Conservation (phyloP, 2,113 vertebrate species). For the Oreocharis arfaki region DNA sequence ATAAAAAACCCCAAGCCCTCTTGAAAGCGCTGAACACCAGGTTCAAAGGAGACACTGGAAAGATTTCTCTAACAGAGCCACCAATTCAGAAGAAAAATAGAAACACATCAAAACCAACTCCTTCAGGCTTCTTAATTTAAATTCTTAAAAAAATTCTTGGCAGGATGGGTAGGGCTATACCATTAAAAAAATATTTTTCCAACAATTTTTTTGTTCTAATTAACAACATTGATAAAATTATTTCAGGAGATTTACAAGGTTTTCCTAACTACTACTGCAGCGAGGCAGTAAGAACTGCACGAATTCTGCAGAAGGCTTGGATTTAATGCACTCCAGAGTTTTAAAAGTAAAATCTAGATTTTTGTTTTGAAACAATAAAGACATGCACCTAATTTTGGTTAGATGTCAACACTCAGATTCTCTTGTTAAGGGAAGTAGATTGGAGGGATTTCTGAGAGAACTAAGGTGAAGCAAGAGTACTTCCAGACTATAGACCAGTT, state of each 20-base stretch:
- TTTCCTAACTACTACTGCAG: not conserved
- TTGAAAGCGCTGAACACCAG: not conserved
- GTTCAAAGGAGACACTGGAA: not conserved
- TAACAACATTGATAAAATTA: not conserved
- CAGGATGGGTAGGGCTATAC: not conserved
- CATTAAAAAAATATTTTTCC: not conserved
- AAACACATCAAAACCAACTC: not conserved
- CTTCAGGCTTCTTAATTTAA: not conserved
- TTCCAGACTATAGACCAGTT: not conserved
- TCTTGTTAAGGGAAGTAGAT: not conserved
- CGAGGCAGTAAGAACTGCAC: not conserved
- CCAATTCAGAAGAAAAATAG: not conserved
- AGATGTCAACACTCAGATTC: not conserved
- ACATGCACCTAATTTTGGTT: not conserved
- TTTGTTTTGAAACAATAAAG: not conserved
- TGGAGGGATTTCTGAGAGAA: not conserved
- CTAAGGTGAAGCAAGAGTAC: not conserved
- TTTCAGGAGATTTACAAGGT: not conserved
- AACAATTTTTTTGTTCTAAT: not conserved
- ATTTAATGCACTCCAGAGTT: not conserved
- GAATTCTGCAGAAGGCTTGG: not conserved
- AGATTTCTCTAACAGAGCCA: not conserved
- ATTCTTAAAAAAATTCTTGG: not conserved
- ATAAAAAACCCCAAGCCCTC: not conserved
- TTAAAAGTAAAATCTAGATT: not conserved